phyloP scores from a whole-genome alignment of 2,797 vertebrate genomes.

The Lutra lutra region DNA sequence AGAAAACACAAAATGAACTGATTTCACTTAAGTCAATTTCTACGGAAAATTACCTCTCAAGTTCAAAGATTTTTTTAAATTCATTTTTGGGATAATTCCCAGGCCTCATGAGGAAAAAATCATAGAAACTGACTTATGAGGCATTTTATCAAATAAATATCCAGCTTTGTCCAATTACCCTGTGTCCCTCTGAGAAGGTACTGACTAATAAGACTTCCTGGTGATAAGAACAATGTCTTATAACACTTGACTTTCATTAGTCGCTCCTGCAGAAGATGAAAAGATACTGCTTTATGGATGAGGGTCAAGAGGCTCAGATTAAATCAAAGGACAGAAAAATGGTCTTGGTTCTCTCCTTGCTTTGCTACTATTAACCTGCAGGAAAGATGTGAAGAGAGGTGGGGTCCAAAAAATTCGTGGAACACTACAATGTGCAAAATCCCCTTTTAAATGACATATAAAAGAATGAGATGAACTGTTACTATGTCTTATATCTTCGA shows the following conservation, averaged over 20 bases:
- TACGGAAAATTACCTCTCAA: constrained; percentile 59
- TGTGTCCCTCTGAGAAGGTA: background rate
- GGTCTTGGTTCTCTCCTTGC: background rate
- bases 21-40: constrained; percentile 31
- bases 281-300: constrained; percentile 15
- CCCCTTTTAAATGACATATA: background rate
- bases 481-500: background rate
- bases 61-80: background rate
- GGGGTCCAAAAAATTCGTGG: background rate
- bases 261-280: constrained; percentile 46
- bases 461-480: constrained; percentile 34
- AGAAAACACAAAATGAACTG: constrained; percentile 12
- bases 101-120: constrained; percentile 58
- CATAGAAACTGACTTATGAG: constrained; percentile 64
- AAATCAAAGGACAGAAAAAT: constrained; percentile 54
- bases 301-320: constrained; percentile 44
- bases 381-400: background rate
- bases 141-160: constrained; percentile 65
- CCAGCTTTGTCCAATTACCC: constrained; percentile 35
- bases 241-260: constrained; percentile 64
- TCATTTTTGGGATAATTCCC: constrained; percentile 44
- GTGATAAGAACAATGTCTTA: constrained; percentile 48
- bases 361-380: constrained; percentile 9
- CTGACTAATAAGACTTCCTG: constrained; percentile 53
- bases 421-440: background rate